These are phyloP conservation scores for Gopherus flavomarginatus DNA, from an alignment of 2,113 vertebrate genomes.

Conservation along the genomic window DNA sequence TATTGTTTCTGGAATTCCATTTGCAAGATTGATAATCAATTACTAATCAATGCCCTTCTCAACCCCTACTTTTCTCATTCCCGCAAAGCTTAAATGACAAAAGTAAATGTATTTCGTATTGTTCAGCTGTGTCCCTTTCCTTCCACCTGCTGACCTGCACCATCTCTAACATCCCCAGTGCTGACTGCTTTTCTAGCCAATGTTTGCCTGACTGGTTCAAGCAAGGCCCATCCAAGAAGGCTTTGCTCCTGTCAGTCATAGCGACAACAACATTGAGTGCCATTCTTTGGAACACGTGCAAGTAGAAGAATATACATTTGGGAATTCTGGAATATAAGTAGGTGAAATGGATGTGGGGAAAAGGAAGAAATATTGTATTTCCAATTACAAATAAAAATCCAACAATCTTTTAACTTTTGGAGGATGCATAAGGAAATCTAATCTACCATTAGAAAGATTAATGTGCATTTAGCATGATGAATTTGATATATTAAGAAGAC, in stretches of 20 bases:
- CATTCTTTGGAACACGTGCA: not conserved
- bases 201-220: conserved; percentile 31
- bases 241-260: not conserved
- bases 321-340: not conserved
- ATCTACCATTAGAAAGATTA: not conserved
- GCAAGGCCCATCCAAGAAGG: not conserved
- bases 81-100: not conserved
- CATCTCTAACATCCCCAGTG: not conserved
- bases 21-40: not conserved
- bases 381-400: not conserved
- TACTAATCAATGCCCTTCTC: not conserved
- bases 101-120: not conserved
- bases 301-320: not conserved
- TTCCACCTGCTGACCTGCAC: not conserved
- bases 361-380: not conserved
- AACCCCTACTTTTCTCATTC: not conserved
- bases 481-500: not conserved
- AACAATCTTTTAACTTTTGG: not conserved
- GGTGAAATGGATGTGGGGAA: not conserved
- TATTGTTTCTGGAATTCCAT: not conserved
- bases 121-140: not conserved
- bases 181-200: not conserved
- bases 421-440: not conserved
- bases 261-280: conserved; percentile 1
- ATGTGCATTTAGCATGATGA: not conserved